Evolutionary conservation across 2,888 invertebrate species (phyloP).

Genomic region (Plebejus melissa): DNA sequence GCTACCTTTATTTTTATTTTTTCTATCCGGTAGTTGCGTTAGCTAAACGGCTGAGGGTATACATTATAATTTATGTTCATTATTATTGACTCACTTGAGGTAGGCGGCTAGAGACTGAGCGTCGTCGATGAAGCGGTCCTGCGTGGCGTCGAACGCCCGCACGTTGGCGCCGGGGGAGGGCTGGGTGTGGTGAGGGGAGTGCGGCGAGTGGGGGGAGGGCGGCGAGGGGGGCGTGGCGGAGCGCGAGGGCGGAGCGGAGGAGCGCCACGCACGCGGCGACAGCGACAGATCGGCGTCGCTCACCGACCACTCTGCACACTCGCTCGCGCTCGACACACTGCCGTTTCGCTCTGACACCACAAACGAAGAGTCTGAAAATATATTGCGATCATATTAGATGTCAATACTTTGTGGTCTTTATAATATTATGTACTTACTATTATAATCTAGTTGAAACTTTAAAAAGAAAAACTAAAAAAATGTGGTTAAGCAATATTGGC

Average conservation of each 20-base stretch:
- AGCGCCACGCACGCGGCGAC: conserved; percentile 39
- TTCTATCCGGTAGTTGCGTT: too few species aligned
- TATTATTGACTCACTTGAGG: conserved; percentile 36
- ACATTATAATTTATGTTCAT: too few species aligned
- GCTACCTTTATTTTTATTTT: too few species aligned
- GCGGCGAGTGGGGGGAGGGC: conserved; percentile 29
- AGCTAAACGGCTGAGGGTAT: too few species aligned
- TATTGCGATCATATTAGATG: background rate
- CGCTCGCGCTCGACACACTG: conserved; percentile 1
- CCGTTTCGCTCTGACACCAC: conserved; percentile 33
- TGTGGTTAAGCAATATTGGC: too few species aligned
- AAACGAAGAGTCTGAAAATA: conserved; percentile 40
- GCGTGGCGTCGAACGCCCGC: conserved; percentile 32
- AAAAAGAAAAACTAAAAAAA: too few species aligned
- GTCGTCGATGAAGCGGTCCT: conserved; percentile 53
- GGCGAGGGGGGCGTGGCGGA: conserved; percentile 31
- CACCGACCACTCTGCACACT: conserved; percentile 34
- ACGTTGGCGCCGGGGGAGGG: conserved; percentile 33
- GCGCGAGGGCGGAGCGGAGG: conserved; percentile 29
- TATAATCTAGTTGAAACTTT: too few species aligned
- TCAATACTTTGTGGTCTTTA: too few species aligned
- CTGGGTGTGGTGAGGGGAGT: conserved; percentile 28
- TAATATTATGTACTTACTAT: too few species aligned
- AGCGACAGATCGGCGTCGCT: conserved; percentile 39
- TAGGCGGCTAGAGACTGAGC: conserved; percentile 43